phyloP scores from a whole-genome alignment of 2,113 vertebrate species.

The Alligator mississippiensis region DNA sequence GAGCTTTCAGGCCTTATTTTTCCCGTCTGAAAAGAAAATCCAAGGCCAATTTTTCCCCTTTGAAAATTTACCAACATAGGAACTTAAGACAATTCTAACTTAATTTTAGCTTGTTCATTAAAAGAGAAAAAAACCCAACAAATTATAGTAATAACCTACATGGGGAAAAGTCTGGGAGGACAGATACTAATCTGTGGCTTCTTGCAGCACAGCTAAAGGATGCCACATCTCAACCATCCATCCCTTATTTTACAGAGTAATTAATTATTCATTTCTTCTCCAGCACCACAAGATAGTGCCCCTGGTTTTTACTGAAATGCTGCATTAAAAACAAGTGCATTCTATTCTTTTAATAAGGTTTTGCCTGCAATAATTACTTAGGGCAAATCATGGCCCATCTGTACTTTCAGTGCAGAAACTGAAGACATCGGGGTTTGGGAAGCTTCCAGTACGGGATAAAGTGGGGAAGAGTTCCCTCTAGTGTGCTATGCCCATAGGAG shows the following conservation, averaged over 20 bases:
- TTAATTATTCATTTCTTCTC: fast-evolving
- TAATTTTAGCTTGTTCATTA: background rate
- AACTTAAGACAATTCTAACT: background rate
- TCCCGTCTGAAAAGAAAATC: background rate
- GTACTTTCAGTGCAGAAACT: background rate
- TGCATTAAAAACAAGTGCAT: fast-evolving
- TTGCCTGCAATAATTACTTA: background rate
- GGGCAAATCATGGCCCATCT: background rate
- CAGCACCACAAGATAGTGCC: background rate
- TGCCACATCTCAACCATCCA: too few relatives aligned
- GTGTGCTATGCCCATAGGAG: background rate
- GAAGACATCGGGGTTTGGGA: background rate
- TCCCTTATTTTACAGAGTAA: background rate
- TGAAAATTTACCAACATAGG: too few relatives aligned
- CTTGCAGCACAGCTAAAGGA: too few relatives aligned
- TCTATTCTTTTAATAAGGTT: background rate
- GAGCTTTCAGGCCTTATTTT: background rate
- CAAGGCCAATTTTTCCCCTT: too few relatives aligned
- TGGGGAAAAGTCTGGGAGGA: too few relatives aligned
- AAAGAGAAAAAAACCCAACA: background rate
- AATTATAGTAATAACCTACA: too few relatives aligned
- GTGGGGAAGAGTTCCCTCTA: background rate
- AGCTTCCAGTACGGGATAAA: background rate
- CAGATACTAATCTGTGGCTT: too few relatives aligned
- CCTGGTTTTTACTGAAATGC: fast-evolving